phyloP scores from a whole-genome alignment of 1,140 invertebrate genomes.

The Drosophila ohnishii region DNA sequence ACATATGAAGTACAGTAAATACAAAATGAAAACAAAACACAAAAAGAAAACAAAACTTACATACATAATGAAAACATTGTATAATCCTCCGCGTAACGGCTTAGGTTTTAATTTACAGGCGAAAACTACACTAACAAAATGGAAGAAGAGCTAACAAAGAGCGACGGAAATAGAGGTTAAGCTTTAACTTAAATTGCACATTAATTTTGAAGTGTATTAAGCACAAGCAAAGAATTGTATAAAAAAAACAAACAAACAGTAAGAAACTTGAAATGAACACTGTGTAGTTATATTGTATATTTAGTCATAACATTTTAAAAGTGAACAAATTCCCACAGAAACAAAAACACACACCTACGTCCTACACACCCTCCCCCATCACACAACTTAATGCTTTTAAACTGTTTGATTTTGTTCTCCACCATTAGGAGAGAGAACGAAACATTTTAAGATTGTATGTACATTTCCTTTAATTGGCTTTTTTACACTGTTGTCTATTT shows the following conservation, averaged over 20 bases:
- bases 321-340: constrained; percentile 43
- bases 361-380: constrained; percentile 8
- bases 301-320: constrained; percentile 68
- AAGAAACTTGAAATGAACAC: constrained; percentile 56
- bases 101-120: constrained; percentile 76
- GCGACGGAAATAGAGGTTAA: constrained; percentile 59
- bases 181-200: constrained; percentile 76
- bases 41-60: constrained; percentile 2
- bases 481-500: constrained; percentile 79
- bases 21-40: constrained; percentile 1
- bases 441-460: constrained; percentile 76
- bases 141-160: constrained; percentile 35
- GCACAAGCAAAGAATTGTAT: constrained; percentile 74
- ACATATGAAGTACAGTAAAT: constrained; percentile 58
- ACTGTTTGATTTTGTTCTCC: constrained; percentile 60
- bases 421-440: constrained; percentile 10
- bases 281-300: constrained; percentile 74
- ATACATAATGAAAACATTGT: constrained; percentile 58
- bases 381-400: constrained; percentile 70
- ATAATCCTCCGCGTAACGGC: constrained; percentile 50
- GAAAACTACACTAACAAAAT: constrained; percentile 43
- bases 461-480: constrained; percentile 70
- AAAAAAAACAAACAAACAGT: constrained; percentile 45
- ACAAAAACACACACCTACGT: constrained; percentile 20
- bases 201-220: constrained; percentile 79